Evolutionary conservation across 2,888 invertebrate species (phyloP).

Genomic region (Mythimna albipuncta): DNA sequence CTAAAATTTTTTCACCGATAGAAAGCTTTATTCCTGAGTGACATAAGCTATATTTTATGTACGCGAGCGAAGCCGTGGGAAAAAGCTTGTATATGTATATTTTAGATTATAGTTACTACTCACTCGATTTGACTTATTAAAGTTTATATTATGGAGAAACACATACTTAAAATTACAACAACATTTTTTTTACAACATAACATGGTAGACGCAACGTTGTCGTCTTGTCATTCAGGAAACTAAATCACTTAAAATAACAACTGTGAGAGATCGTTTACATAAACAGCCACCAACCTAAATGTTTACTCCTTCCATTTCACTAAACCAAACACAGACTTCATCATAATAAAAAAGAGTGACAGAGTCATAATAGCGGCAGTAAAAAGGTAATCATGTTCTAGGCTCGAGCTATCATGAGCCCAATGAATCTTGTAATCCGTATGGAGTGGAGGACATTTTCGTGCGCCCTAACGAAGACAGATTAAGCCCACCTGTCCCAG

Average conservation of each 20-base stretch:
- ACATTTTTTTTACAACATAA: no score
- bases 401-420: slow-evolving; percentile 40
- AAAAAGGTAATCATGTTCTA: slow-evolving; percentile 53
- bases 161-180: no score
- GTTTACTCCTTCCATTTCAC: slow-evolving; percentile 17
- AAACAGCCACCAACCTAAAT: neutral
- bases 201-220: no score
- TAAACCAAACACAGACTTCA: slow-evolving; percentile 30
- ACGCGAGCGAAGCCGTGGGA: no score
- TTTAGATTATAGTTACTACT: no score
- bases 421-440: slow-evolving; percentile 68
- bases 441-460: slow-evolving; percentile 66
- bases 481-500: slow-evolving; percentile 75
- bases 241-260: neutral
- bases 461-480: slow-evolving; percentile 83
- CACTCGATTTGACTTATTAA: no score
- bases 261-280: neutral
- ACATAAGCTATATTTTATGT: no score
- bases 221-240: no score
- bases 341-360: slow-evolving; percentile 50
- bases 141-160: no score
- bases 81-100: no score
- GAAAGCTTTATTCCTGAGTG: no score
- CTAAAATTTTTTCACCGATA: no score
- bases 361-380: slow-evolving; percentile 36